Evolutionary conservation across 1,140 invertebrate species (phyloP).

Genomic region (Panagrolaimus sp.): DNA sequence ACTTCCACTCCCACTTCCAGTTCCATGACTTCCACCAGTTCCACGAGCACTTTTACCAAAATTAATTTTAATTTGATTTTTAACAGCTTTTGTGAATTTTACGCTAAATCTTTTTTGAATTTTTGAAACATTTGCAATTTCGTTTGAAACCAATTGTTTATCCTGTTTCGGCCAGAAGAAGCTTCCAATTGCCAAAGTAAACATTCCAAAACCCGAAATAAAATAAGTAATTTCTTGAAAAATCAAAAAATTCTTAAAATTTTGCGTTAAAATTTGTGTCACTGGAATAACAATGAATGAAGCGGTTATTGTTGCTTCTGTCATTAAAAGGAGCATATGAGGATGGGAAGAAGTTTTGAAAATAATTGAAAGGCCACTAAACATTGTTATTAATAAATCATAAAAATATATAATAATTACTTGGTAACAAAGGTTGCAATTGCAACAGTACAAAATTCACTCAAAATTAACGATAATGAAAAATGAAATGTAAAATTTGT

Average conservation of each 20-base stretch:
- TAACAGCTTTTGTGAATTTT: constrained; percentile 8
- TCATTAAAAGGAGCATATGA: not conserved
- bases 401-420: not conserved
- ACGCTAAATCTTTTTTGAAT: constrained; percentile 4
- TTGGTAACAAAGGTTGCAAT: not conserved
- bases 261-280: constrained; percentile 8
- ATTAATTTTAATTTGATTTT: constrained; percentile 5
- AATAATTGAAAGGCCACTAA: not conserved
- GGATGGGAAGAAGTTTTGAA: not conserved
- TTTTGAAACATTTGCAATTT: too few species aligned
- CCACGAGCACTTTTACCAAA: not conserved
- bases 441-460: not conserved
- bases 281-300: constrained; percentile 7
- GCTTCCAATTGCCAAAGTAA: not conserved
- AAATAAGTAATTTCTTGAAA: not conserved
- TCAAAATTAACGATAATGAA: not conserved
- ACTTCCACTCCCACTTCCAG: constrained; percentile 7
- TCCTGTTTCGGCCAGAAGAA: constrained; percentile 1
- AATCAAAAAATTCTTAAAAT: not conserved
- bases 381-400: not conserved
- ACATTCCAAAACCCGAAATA: not conserved
- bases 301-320: not conserved
- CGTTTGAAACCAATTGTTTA: not conserved
- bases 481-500: constrained; percentile 1
- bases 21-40: not conserved